Percentiles rank a stretch among this genome's conserved stretches.
phyloP scores from a whole-genome alignment of 2,113 vertebrate genomes.

The Microcebus ravelobensis region DNA sequence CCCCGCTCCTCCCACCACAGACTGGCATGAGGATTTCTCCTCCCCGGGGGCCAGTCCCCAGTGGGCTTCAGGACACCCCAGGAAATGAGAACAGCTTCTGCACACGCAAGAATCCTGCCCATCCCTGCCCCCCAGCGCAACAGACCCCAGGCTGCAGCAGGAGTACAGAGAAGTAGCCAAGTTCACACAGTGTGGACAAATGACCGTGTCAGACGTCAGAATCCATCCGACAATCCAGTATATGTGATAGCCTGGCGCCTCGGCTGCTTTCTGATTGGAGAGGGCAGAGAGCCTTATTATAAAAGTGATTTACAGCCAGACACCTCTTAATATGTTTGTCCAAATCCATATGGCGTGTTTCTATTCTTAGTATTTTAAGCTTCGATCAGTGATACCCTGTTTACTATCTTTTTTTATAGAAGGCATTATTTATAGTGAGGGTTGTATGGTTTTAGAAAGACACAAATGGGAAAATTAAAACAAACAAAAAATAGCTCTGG shows the following conservation, averaged over 20 bases:
- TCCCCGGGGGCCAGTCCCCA: accelerated
- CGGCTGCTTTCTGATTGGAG: not conserved
- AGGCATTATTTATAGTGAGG: not conserved
- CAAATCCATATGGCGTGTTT: not conserved
- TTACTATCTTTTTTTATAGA: not conserved
- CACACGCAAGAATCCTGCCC: not conserved
- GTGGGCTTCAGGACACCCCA: too few relatives aligned
- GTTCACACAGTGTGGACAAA: not conserved
- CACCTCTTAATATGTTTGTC: not conserved
- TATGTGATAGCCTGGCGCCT: not conserved
- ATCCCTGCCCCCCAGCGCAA: accelerated
- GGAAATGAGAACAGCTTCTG: not conserved
- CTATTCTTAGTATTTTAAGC: not conserved
- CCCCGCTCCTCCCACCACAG: accelerated
- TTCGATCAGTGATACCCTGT: not conserved
- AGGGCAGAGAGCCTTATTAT: not conserved
- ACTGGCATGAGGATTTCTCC: not conserved
- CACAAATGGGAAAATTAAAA: not conserved
- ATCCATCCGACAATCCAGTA: not conserved
- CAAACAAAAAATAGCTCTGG: not conserved
- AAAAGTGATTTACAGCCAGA: not conserved
- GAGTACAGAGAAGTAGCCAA: not conserved
- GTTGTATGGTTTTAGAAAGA: not conserved
- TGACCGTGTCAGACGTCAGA: too few relatives aligned
- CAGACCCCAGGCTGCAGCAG: not conserved